phyloP scores from a whole-genome alignment of 2,888 invertebrate species.

The Noctua comes region DNA sequence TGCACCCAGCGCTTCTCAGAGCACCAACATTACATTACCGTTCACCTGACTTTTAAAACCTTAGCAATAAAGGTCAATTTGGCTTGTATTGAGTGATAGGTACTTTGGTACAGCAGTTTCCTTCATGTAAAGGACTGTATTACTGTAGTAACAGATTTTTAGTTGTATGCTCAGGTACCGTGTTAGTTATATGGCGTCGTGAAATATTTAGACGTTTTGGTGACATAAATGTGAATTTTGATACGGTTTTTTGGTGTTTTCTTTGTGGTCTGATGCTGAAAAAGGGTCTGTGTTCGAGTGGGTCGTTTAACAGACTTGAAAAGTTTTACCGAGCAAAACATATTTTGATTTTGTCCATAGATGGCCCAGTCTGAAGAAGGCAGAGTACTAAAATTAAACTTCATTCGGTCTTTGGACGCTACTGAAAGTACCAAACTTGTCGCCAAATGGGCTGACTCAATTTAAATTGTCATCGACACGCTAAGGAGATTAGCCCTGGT shows the following conservation, averaged over 20 bases:
- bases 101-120: slow-evolving; percentile 34
- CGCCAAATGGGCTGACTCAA: no score
- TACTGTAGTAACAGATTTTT: slow-evolving; percentile 38
- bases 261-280: slow-evolving; percentile 4
- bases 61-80: slow-evolving; percentile 42
- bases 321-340: background rate
- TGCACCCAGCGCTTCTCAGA: slow-evolving; percentile 65
- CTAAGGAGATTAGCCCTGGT: no score
- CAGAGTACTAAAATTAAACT: background rate
- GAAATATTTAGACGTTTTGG: slow-evolving; percentile 26
- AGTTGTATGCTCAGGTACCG: slow-evolving; percentile 40
- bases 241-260: background rate
- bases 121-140: slow-evolving; percentile 48
- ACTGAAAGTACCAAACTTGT: no score
- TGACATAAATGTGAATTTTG: slow-evolving; percentile 15
- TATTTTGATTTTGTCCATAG: background rate
- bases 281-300: background rate
- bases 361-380: background rate
- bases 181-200: slow-evolving; percentile 21
- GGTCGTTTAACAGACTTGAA: background rate
- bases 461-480: no score
- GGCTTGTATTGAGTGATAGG: slow-evolving; percentile 17
- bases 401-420: no score
- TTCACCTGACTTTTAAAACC: slow-evolving; percentile 14
- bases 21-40: slow-evolving; percentile 29